Evolutionary conservation across 2,797 vertebrate genomes (phyloP), one percentile per base, ranked within the genome.

Genomic region (Nannoperca australis): DNA sequence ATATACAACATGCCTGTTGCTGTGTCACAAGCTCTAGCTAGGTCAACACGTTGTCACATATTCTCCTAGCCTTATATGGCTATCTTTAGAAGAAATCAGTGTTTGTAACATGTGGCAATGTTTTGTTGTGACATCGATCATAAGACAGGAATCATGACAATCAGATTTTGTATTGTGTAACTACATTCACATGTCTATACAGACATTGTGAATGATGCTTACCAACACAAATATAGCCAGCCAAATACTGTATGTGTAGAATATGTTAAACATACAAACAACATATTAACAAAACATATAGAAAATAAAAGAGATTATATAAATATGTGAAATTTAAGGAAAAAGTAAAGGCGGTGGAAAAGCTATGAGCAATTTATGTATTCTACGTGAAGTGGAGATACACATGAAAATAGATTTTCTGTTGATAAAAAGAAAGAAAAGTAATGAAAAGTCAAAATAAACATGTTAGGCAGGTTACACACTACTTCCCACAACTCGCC

Each of bases 31-130:
- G 22, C 18, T 74, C 32, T 20, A 55, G 32, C 55, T 38, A n/a
- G 61, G 40, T 83, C 75, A 89, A 42, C 53, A 32, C 11, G 11
- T 27, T 38, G 53, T 83, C 77, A 74, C 64, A 65, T 81, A 72
- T 70, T 67, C 59, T 70, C 32, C 6, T 1, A 2, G 30, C 69
- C 61, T 72, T 81, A 56, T 72, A 59, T 70, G 73, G 69, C 12
- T 38, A 3, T 66, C 27, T 36, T 36, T 15, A 7, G 15, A 9
- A 18, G 3, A 62, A 68, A 50, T 49, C 38, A 38, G 10, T 27
- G 12, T 1, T 15, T 40, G 5, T 45, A 64, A 13, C 6, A 66
- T 76, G n/a, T 13, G 42, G 30, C 73, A 55, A 34, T 54, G 69
- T 5, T 34, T 50, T 32, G 11, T 76, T 61, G 12, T 32, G 72